Evolutionary conservation across 2,888 invertebrate genomes (phyloP), one percentile per base, ranked within the genome.

Genomic region (Pegoplata infirma): DNA sequence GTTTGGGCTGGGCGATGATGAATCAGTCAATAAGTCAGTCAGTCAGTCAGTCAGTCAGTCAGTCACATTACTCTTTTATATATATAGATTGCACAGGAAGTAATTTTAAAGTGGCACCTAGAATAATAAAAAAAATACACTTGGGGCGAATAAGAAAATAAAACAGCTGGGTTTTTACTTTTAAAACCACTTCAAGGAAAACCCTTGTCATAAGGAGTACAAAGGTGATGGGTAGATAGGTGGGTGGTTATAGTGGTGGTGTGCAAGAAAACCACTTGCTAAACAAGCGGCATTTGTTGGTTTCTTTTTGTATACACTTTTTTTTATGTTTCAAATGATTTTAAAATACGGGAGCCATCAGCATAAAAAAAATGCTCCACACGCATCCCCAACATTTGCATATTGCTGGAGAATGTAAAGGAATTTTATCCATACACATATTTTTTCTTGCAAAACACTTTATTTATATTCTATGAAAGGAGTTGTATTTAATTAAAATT

Each of bases 31-130:
- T n/a, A n/a, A n/a, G n/a, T n/a, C n/a, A n/a, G n/a, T n/a, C n/a
- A n/a, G n/a, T n/a, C n/a, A n/a, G n/a, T n/a, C n/a, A n/a, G n/a
- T n/a, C n/a, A n/a, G n/a, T n/a, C n/a, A n/a, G n/a, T n/a, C n/a
- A n/a, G n/a, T n/a, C n/a, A n/a, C n/a, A n/a, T n/a, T n/a, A n/a
- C n/a, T n/a, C n/a, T n/a, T n/a, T n/a, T n/a, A n/a, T n/a, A n/a
- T n/a, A n/a, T n/a, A n/a, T n/a, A n/a, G n/a, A n/a, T 28, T 32
- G 36, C 75, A 79, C 67, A 81, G 81, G 82, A 82, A 81, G 80
- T 80, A 79, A 76, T 76, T 80, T 72, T 55, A 69, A 79, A 79
- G 75, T 64, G 66, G 66, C 59, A 72, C 58, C 68, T 68, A 59
- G 53, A 68, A 58, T 72, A 17, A 49, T 67, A 25, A 53, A 61